phyloP scores from a whole-genome alignment of 2,113 vertebrate species.

The Lophotis ruficrista region DNA sequence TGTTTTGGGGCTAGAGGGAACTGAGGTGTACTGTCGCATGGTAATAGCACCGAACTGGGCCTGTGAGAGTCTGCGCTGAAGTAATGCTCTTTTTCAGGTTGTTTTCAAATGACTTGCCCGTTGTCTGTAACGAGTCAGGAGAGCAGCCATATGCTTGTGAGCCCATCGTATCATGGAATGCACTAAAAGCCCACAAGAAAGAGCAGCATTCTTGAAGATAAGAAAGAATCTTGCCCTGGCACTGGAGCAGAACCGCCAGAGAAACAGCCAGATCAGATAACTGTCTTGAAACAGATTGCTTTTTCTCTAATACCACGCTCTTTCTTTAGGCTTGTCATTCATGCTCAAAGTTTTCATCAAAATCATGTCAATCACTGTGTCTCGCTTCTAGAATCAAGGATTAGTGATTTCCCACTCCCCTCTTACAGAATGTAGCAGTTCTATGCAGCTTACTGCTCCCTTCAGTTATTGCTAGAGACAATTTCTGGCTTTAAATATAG shows the following conservation, averaged over 20 bases:
- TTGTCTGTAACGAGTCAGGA: not conserved
- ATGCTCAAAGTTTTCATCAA: constrained; percentile 56
- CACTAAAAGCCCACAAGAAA: constrained; percentile 6
- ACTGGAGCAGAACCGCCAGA: constrained; percentile 45
- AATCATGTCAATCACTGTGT: constrained; percentile 44
- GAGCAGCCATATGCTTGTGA: not conserved
- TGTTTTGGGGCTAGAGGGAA: not conserved
- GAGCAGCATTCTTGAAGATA: constrained; percentile 48
- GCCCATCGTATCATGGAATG: not conserved
- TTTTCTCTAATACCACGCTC: constrained; percentile 55
- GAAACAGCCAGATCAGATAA: constrained; percentile 58
- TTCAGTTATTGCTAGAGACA: not conserved
- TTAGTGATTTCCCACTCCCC: not conserved
- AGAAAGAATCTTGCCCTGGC: constrained; percentile 32
- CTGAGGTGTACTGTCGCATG: not conserved
- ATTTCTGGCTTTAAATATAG: not conserved
- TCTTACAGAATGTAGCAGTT: not conserved
- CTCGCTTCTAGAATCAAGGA: constrained; percentile 1
- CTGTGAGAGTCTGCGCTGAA: not conserved
- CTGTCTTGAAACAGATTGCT: constrained; percentile 69
- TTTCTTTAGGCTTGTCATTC: constrained; percentile 67
- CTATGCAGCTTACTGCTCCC: not conserved
- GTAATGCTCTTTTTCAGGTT: not conserved
- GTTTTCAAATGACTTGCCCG: not conserved
- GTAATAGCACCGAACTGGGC: not conserved